These are phyloP conservation scores for Sarcophaga subvicina DNA, from an alignment of 2,888 invertebrate genomes.

Conservation along the genomic window DNA sequence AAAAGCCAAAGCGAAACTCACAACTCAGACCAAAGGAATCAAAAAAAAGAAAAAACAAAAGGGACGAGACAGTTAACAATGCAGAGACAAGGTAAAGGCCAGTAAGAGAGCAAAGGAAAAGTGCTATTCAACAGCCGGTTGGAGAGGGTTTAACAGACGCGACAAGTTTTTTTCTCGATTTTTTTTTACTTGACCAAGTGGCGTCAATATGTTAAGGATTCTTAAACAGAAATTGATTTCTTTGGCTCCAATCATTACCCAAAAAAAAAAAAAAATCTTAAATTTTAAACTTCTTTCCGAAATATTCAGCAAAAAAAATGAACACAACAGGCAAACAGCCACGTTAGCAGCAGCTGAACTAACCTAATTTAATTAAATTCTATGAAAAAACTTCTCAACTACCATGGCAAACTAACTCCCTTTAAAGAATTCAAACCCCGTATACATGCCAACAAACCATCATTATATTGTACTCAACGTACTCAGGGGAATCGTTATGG, in stretches of 20 bases:
- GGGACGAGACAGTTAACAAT: constrained; percentile 30
- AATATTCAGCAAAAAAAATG: not conserved
- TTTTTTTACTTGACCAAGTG: constrained; percentile 38
- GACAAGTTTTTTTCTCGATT: constrained; percentile 28
- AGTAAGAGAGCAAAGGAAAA: constrained; percentile 2
- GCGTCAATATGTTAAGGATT: constrained; percentile 59
- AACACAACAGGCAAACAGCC: constrained; percentile 16
- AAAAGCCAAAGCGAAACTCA: constrained; percentile 31
- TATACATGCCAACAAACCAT: constrained; percentile 2
- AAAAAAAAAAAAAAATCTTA: not conserved
- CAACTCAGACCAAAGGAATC: not conserved
- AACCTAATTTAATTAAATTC: constrained; percentile 61
- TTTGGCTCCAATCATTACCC: not conserved
- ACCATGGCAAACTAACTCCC: constrained; percentile 50
- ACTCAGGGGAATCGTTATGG: constrained; percentile 11
- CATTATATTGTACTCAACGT: constrained; percentile 1
- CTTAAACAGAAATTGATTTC: not conserved
- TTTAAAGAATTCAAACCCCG: constrained; percentile 27
- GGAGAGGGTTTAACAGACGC: constrained; percentile 47
- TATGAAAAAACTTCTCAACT: constrained; percentile 13
- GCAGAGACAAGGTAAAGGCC: not conserved
- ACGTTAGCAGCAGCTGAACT: constrained; percentile 6
- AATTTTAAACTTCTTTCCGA: not conserved
- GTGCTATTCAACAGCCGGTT: constrained; percentile 60
- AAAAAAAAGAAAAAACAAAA: constrained; percentile 47